phyloP scores from a whole-genome alignment of 2,888 invertebrate genomes.

The Amphimallon solstitiale region DNA sequence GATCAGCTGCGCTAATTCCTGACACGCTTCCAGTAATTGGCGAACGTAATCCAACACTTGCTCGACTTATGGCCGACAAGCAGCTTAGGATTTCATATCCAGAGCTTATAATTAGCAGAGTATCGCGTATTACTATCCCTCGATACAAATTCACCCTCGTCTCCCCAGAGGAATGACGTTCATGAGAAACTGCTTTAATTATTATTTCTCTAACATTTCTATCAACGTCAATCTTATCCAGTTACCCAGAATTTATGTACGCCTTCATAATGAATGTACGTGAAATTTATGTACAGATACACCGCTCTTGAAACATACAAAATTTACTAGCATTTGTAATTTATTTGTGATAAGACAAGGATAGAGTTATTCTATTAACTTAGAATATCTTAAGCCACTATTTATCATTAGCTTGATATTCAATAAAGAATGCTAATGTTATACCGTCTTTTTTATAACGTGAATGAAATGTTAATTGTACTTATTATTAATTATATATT shows the following conservation, averaged over 20 bases:
- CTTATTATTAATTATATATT: too few relatives aligned
- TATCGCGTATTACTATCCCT: constrained; percentile 43
- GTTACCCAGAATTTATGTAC: constrained; percentile 32
- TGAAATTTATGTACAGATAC: constrained; percentile 20
- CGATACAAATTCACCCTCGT: constrained; percentile 40
- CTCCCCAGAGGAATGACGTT: constrained; percentile 41
- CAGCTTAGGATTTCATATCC: constrained; percentile 61
- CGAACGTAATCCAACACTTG: constrained; percentile 61
- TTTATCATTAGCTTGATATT: too few relatives aligned
- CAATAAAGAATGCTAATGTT: too few relatives aligned
- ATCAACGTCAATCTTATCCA: constrained; percentile 40
- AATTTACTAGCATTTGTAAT: constrained; percentile 20
- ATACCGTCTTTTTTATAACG: too few relatives aligned
- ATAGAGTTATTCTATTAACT: too few relatives aligned
- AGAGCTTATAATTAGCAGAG: constrained; percentile 50
- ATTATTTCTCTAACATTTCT: constrained; percentile 40
- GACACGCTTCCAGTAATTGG: constrained; percentile 61
- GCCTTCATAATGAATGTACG: constrained; percentile 24
- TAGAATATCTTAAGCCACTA: too few relatives aligned
- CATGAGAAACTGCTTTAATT: constrained; percentile 42
- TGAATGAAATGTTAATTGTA: too few relatives aligned
- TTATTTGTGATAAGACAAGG: not conserved
- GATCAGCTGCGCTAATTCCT: constrained; percentile 53
- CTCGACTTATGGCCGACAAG: constrained; percentile 56
- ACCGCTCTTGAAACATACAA: constrained; percentile 2